Evolutionary conservation across 2,888 invertebrate species (phyloP).

Genomic region (Ypsolopha sequella): DNA sequence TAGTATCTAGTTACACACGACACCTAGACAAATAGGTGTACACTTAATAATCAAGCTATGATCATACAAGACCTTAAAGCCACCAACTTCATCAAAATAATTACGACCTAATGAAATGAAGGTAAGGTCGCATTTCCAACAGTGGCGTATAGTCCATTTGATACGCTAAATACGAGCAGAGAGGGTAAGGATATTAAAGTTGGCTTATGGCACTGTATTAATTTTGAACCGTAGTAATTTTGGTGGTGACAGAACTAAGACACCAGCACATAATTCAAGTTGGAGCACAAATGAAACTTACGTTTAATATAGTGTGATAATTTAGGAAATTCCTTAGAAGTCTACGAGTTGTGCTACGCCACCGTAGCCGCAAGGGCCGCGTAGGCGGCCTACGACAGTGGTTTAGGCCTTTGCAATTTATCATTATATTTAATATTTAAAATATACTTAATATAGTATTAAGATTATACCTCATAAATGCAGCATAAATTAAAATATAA

Average conservation of each 20-base stretch:
- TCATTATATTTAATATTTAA: too few relatives aligned
- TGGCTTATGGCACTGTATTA: conserved; percentile 70
- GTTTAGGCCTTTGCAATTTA: background rate
- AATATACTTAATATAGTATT: too few relatives aligned
- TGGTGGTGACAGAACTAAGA: conserved; percentile 70
- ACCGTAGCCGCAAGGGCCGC: background rate
- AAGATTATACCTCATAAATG: too few relatives aligned
- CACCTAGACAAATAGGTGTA: conserved; percentile 65
- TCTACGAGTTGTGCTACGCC: conserved; percentile 1
- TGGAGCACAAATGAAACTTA: conserved; percentile 68
- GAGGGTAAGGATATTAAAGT: conserved; percentile 54
- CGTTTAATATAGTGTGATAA: conserved; percentile 69
- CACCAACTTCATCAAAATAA: conserved; percentile 9
- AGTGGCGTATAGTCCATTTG: conserved; percentile 42
- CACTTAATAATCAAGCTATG: conserved; percentile 59
- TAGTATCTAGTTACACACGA: conserved; percentile 61
- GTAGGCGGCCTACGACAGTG: background rate
- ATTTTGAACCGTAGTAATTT: conserved; percentile 71
- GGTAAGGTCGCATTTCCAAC: conserved; percentile 21
- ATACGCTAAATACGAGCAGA: conserved; percentile 56
- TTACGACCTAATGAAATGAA: background rate
- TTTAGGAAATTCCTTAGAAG: conserved; percentile 58
- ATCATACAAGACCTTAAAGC: conserved; percentile 29
- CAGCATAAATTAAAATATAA: too few relatives aligned
- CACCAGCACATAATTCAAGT: conserved; percentile 68